Conservation (phyloP, 2,797 vertebrate genomes). For the Calcarius lapponicus region DNA sequence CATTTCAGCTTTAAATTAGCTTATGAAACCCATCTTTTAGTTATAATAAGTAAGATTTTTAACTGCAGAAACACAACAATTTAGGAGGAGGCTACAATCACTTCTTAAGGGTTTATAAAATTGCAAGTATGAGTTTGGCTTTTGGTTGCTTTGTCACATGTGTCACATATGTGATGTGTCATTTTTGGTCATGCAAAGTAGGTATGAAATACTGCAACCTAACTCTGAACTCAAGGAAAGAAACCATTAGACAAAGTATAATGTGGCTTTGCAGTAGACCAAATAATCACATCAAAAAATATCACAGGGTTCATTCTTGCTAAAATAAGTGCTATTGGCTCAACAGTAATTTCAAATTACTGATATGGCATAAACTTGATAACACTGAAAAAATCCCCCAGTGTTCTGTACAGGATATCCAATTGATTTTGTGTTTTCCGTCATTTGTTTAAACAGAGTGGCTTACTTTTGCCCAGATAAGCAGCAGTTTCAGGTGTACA, state of each 20-base stretch:
- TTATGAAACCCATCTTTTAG: not conserved
- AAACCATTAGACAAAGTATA: not conserved
- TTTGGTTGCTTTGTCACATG: not conserved
- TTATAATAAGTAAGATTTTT: not conserved
- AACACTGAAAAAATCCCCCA: not conserved
- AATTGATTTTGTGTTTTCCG: not conserved
- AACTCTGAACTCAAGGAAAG: not conserved
- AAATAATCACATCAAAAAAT: not conserved
- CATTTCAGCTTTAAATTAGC: not conserved
- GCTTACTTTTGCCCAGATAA: not conserved
- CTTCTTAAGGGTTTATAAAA: not conserved
- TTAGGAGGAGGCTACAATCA: not conserved
- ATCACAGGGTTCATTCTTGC: not conserved
- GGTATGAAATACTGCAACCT: not conserved
- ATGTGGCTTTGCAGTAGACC: not conserved
- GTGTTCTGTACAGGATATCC: not conserved
- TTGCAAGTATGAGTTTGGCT: not conserved
- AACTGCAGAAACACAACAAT: not conserved
- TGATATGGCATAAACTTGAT: not conserved
- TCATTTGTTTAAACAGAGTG: not conserved
- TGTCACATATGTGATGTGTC: not conserved
- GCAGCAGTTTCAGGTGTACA: constrained; percentile 23
- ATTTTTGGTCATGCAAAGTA: not conserved
- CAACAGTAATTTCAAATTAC: not conserved
- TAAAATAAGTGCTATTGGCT: not conserved